Percentiles rank a stretch among this genome's conserved stretches.
These are phyloP conservation scores for Zapornia atra DNA, from an alignment of 2,113 vertebrate species.

Conservation along the genomic window DNA sequence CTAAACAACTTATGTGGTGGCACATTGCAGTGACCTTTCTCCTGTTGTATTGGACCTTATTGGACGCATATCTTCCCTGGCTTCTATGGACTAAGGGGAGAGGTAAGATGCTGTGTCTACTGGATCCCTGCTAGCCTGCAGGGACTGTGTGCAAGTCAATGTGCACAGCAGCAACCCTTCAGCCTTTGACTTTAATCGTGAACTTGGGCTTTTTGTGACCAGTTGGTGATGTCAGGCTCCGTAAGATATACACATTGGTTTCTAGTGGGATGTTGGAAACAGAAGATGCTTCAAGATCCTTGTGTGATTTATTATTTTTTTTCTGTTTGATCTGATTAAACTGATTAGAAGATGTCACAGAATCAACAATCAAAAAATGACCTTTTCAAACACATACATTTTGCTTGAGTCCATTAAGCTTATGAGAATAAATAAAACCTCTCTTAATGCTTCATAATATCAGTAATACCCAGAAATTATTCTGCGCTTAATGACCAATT, in stretches of 20 bases:
- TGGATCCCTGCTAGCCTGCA: background rate
- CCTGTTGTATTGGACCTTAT: background rate
- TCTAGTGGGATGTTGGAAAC: background rate
- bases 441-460: conserved; percentile 65
- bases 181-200: background rate
- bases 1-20: background rate
- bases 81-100: background rate
- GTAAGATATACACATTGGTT: background rate
- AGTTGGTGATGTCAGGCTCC: background rate
- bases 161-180: background rate
- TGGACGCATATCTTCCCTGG: background rate
- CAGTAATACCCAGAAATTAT: conserved; percentile 68
- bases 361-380: conserved; percentile 41
- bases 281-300: background rate
- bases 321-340: conserved; percentile 31
- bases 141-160: background rate
- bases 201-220: background rate
- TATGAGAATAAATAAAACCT: conserved; percentile 73
- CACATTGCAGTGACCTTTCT: background rate
- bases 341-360: conserved; percentile 11
- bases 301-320: conserved; percentile 17
- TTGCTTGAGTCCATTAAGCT: conserved; percentile 60
- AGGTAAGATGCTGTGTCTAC: background rate
- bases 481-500: conserved; percentile 70
- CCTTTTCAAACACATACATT: conserved; percentile 65